Conservation (phyloP, 2,113 vertebrate genomes). For the Alectura lathami region DNA sequence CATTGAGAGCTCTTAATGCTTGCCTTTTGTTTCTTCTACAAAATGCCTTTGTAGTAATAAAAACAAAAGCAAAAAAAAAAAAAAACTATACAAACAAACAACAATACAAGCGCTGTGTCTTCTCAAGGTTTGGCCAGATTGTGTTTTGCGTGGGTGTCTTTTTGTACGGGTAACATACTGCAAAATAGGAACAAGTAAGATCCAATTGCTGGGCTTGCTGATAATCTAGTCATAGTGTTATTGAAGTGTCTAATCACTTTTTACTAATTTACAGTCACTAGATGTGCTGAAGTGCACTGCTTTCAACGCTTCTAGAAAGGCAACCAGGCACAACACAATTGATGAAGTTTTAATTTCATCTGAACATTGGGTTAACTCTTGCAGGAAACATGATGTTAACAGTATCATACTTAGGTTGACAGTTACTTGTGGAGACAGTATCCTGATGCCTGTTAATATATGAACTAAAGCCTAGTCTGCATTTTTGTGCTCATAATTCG, state of each 20-base stretch:
- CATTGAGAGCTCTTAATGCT: not conserved
- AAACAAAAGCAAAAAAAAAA: too few relatives aligned
- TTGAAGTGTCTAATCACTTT: slow-evolving; percentile 47
- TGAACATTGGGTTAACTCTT: not conserved
- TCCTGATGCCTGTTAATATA: not conserved
- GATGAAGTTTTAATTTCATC: not conserved
- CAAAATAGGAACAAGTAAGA: not conserved
- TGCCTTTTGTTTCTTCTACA: not conserved
- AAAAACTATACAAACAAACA: not conserved
- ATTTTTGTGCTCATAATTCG: not conserved
- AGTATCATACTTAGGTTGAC: not conserved
- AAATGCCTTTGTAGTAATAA: not conserved
- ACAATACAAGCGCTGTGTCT: not conserved
- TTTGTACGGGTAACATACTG: not conserved
- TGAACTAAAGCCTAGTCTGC: not conserved
- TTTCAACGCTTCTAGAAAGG: not conserved
- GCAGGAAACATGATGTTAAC: not conserved
- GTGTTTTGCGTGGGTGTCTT: not conserved
- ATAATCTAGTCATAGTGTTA: not conserved
- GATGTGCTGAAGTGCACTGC: not conserved
- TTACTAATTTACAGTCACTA: not conserved
- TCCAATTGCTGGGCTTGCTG: not conserved
- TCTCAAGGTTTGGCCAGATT: not conserved
- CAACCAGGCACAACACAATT: not conserved
- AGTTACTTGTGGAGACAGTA: not conserved